Percentiles rank a stretch among this genome's conserved stretches.
Evolutionary conservation across 1,140 invertebrate genomes (phyloP).

Genomic region (Notospermus geniculatus): DNA sequence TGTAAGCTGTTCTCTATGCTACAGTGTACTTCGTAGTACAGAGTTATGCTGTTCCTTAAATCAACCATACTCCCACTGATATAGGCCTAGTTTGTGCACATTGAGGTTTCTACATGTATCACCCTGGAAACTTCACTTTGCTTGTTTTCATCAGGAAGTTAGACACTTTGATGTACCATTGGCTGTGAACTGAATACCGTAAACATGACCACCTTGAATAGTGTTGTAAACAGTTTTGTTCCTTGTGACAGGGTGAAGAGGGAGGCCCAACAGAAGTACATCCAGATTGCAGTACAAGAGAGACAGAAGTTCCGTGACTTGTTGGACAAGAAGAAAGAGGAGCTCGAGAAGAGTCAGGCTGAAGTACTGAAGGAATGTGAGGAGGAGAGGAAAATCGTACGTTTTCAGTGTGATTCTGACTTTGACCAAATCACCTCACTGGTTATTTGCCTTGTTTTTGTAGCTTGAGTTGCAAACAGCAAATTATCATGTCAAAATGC

Average conservation of each 20-base stretch:
- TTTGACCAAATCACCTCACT: no score
- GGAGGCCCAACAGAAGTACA: conserved; percentile 55
- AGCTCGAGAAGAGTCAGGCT: conserved; percentile 35
- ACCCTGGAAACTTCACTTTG: not conserved
- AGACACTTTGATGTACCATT: not conserved
- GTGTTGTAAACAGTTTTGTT: no score
- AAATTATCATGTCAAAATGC: not conserved
- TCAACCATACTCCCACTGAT: no score
- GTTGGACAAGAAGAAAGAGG: conserved; percentile 34
- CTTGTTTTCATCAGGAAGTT: not conserved
- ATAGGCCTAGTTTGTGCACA: not conserved
- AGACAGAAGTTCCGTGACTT: conserved; percentile 50
- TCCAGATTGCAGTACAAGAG: conserved; percentile 53
- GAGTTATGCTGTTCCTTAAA: not conserved
- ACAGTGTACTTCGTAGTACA: not conserved
- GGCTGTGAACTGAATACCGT: not conserved
- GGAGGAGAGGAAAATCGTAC: conserved; percentile 37
- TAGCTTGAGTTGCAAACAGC: not conserved
- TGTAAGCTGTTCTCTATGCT: no score
- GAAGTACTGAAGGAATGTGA: conserved; percentile 33
- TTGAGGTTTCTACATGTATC: not conserved
- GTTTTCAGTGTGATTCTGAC: not conserved
- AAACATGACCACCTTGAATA: conserved; percentile 13
- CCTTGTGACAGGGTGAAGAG: conserved; percentile 57
- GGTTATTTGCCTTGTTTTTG: no score